phyloP scores from a whole-genome alignment of 2,113 vertebrate genomes.

The Mionectes macconnelli region DNA sequence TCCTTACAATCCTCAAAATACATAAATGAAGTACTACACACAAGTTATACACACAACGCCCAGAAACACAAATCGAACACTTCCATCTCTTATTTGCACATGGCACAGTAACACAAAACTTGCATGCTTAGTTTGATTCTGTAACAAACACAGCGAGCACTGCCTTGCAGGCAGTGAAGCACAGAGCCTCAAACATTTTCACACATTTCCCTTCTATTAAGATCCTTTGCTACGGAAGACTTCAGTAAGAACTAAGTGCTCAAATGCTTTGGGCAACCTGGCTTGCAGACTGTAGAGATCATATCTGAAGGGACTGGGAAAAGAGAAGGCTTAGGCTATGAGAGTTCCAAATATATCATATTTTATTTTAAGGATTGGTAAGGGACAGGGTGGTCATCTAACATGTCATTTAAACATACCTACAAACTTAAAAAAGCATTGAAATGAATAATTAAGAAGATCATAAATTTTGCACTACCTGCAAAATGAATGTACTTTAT shows the following conservation, averaged over 20 bases:
- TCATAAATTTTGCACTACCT: conserved; percentile 29
- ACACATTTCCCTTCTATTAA: neutral
- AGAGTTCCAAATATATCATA: neutral
- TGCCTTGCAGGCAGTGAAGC: neutral
- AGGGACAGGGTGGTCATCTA: neutral
- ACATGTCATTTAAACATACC: conserved; percentile 15
- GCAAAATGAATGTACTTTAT: neutral
- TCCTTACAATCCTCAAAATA: neutral
- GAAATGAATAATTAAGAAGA: conserved; percentile 29
- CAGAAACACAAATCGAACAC: neutral
- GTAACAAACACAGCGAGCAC: neutral
- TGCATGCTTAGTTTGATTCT: neutral
- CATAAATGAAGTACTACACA: neutral
- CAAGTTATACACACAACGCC: neutral
- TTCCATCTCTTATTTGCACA: neutral
- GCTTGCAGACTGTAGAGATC: neutral
- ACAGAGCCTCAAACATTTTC: neutral
- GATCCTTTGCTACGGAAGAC: neutral
- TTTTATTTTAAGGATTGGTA: neutral
- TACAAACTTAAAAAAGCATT: neutral
- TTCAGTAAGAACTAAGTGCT: neutral
- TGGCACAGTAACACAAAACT: neutral
- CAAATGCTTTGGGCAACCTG: neutral
- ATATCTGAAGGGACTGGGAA: neutral
- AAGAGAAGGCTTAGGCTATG: neutral